phyloP scores from a whole-genome alignment of 2,113 vertebrate genomes.

The Paracanthobrama guichenoti region DNA sequence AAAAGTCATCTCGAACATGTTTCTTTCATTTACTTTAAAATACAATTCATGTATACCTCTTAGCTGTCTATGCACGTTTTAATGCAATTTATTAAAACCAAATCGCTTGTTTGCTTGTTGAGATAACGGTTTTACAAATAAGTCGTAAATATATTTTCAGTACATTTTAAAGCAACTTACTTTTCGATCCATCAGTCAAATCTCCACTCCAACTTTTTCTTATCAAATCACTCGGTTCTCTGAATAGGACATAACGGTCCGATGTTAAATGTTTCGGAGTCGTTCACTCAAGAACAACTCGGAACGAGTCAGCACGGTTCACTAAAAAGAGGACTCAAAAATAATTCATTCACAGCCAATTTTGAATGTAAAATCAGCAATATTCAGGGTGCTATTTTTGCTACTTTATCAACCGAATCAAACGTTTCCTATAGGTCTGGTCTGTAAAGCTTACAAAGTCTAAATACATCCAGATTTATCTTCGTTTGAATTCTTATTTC shows the following conservation, averaged over 20 bases:
- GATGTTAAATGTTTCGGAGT: too few species aligned
- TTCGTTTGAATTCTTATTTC: not conserved
- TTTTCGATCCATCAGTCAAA: not conserved
- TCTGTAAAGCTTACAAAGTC: not conserved
- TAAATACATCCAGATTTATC: not conserved
- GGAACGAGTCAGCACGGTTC: not conserved
- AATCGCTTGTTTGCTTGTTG: not conserved
- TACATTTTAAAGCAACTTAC: not conserved
- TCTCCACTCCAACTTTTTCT: not conserved
- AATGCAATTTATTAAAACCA: not conserved
- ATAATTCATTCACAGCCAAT: not conserved
- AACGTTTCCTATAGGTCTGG: not conserved
- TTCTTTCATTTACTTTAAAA: not conserved
- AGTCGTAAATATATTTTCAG: not conserved
- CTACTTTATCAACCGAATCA: not conserved
- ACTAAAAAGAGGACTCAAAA: not conserved
- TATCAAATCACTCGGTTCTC: not conserved
- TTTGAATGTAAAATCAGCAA: not conserved
- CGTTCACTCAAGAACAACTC: not conserved
- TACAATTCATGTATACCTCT: not conserved
- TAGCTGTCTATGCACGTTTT: not conserved
- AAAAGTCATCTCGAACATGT: not conserved
- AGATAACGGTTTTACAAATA: not conserved
- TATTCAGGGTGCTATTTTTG: not conserved
- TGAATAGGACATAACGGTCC: too few species aligned